These are phyloP conservation scores for Siniperca chuatsi DNA, from an alignment of 2,113 vertebrate species.

Conservation along the genomic window DNA sequence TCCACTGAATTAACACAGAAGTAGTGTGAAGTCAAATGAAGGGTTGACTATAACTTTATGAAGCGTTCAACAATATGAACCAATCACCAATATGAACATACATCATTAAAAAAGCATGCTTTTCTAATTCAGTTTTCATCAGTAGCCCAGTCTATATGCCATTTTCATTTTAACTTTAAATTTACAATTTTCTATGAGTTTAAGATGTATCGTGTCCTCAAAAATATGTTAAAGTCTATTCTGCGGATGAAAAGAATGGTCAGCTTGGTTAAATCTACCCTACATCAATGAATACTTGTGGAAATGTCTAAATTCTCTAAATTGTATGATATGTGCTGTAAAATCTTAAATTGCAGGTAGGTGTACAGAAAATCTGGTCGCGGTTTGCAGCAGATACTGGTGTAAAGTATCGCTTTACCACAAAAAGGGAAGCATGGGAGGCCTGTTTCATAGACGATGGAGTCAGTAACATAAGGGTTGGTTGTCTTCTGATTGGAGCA, in stretches of 20 bases:
- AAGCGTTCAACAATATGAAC: neutral
- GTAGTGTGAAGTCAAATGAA: neutral
- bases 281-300: conserved; percentile 32
- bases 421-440: conserved; percentile 41
- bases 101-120: neutral
- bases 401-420: conserved; percentile 57
- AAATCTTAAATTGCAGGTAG: conserved; percentile 54
- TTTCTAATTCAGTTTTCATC: neutral
- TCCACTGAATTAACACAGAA: neutral
- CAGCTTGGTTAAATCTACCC: conserved; percentile 6
- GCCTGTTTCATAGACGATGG: conserved; percentile 46
- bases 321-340: conserved; percentile 15
- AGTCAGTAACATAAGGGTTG: conserved; percentile 66
- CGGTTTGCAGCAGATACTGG: conserved; percentile 42
- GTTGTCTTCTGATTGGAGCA: conserved; percentile 69
- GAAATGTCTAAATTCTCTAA: conserved; percentile 28
- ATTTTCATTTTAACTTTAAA: neutral
- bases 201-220: neutral
- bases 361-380: conserved; percentile 35
- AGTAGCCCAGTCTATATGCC: neutral
- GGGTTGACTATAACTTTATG: neutral
- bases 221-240: neutral
- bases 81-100: neutral
- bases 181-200: neutral
- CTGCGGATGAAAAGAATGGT: neutral